Base-by-base conservation (phyloP, 1,140 invertebrate species). In the Uloborus diversus region DNA sequence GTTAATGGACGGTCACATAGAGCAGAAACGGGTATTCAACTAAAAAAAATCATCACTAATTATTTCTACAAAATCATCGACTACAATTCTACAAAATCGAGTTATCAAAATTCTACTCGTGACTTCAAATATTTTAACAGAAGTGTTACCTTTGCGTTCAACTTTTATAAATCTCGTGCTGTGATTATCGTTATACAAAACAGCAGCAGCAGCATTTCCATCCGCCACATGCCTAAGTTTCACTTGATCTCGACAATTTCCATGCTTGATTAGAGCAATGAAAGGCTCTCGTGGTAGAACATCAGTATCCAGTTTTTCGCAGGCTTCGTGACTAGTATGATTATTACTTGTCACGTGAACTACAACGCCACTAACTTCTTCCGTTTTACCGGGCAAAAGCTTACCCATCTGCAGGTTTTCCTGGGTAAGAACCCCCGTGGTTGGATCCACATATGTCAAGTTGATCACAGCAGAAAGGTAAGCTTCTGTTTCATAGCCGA, bases 221-320 rank as follows among this genome's bases (percentile, higher is more conserved):
- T 87, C 86, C 84, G 89, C 90, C 17, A 92, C 92, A 86, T 94
- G 91, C 82, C 91, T 89, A 65, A 93, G 89, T 86, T 94, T 94
- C 57, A 90, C 89, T 84, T 93, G 91, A 84, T 93, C 93, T 82
- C 91, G 91, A 86, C 93, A 94, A 23, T 85, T 87, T 28, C 93
- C 93, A 20, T 92, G 86, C 81, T 90, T 89, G 3, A 94, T 91
- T 59, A 94, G 86, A 1, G 93, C 93, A 68, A 94, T 91, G 92
- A 93, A 94, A 0, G 91, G 88, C 25, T 89, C 88, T 0, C 85
- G 84, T 4, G 76, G 78, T 0, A 82, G 56, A 2, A 56, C 73
- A 14, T 81, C 79, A 47, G 90, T 90, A 20, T 87, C 83, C 30
- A 92, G 87, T 4, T 90, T 89, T 85, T 87, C 7, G 84, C 93